These are phyloP conservation scores for Actinernus sp. DNA, from an alignment of 92 coral and sea anemone species.

Conservation along the genomic window DNA sequence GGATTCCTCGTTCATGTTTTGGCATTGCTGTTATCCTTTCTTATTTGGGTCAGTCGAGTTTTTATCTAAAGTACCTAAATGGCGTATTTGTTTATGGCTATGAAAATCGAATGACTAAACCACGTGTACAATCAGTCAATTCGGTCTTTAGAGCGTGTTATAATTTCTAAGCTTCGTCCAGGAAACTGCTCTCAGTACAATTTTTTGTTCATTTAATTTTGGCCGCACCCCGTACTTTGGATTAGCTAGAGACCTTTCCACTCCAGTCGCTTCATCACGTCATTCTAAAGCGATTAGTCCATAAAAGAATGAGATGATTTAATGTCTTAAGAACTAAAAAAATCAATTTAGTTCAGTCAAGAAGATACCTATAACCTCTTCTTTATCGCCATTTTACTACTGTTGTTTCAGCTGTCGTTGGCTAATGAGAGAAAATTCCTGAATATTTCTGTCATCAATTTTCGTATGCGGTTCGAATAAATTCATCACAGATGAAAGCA, in stretches of 20 bases:
- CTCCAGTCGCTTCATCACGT: neutral
- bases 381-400: slow-evolving; percentile 24
- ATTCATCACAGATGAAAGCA: slow-evolving; percentile 34
- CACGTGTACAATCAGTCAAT: neutral
- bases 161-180: neutral
- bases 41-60: neutral
- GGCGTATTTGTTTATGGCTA: slow-evolving; percentile 3
- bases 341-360: slow-evolving; percentile 28
- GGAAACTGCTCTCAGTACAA: neutral
- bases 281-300: slow-evolving; percentile 34
- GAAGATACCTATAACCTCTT: neutral
- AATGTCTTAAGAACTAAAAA: slow-evolving; percentile 5
- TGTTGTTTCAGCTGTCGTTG: slow-evolving; percentile 43
- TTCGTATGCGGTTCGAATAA: slow-evolving; percentile 1
- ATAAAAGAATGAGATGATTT: slow-evolving; percentile 26
- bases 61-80: slow-evolving; percentile 4
- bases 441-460: slow-evolving; percentile 16
- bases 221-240: slow-evolving; percentile 1
- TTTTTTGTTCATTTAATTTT: neutral
- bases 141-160: neutral
- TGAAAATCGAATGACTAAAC: neutral
- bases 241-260: too few relatives aligned
- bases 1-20: neutral
- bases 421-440: slow-evolving; percentile 35
- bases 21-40: neutral